A percentile compares a stretch with the other conserved stretches of the same genome.
phyloP scores from a whole-genome alignment of 2,113 vertebrate genomes.

The Fukomys damarensis region DNA sequence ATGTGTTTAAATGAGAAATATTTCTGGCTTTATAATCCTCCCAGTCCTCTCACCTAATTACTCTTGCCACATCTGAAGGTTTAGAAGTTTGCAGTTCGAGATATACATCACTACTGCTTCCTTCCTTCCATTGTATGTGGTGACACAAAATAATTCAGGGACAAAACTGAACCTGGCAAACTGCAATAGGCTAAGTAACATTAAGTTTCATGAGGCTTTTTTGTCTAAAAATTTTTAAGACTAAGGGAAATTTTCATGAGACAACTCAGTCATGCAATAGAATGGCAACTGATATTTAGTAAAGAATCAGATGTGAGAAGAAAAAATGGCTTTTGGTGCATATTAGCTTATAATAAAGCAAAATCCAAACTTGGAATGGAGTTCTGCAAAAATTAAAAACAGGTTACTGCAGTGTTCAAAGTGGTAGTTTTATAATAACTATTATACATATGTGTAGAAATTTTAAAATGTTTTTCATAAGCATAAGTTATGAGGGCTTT shows the following conservation, averaged over 20 bases:
- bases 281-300: conserved; percentile 3
- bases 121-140: neutral
- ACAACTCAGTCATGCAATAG: neutral
- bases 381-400: conserved; percentile 10
- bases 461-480: conserved; percentile 1
- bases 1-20: neutral
- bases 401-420: neutral
- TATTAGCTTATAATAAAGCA: neutral
- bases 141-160: neutral
- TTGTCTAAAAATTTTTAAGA: conserved; percentile 15
- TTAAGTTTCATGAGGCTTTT: conserved; percentile 16
- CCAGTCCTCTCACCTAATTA: neutral
- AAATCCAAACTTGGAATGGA: neutral
- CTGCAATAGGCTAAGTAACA: neutral
- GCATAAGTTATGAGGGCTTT: neutral
- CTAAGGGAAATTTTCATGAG: neutral
- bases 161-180: neutral
- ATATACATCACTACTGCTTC: neutral
- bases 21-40: neutral
- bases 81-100: neutral
- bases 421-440: neutral
- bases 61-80: neutral
- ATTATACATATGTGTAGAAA: neutral
- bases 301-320: neutral
- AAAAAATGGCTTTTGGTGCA: neutral